These are phyloP conservation scores for Tiliqua scincoides DNA, from an alignment of 2,113 vertebrate genomes.

Conservation along the genomic window DNA sequence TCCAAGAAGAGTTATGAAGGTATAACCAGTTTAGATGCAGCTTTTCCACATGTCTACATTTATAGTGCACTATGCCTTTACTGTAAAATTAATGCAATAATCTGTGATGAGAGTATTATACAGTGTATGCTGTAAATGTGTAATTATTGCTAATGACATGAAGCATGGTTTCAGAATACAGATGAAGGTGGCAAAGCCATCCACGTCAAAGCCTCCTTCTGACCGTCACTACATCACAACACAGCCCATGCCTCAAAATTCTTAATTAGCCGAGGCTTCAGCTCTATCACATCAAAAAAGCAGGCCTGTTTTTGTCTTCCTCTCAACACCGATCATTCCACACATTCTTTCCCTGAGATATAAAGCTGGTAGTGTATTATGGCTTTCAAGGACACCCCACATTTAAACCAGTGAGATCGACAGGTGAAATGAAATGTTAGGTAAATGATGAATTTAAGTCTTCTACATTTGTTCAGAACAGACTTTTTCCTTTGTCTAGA, in stretches of 20 bases:
- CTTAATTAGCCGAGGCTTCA: neutral
- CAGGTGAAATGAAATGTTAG: neutral
- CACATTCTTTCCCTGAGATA: conserved; percentile 12
- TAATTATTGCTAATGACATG: conserved; percentile 12
- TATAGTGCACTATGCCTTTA: neutral
- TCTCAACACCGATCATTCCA: neutral
- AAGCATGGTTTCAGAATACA: conserved; percentile 5
- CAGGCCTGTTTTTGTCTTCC: neutral
- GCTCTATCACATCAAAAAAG: neutral
- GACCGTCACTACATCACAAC: neutral
- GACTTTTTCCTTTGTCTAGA: neutral
- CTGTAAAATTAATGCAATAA: conserved; percentile 9
- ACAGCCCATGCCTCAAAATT: neutral
- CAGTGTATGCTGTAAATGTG: conserved; percentile 13
- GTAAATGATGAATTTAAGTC: neutral
- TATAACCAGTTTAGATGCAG: neutral
- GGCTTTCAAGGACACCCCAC: neutral
- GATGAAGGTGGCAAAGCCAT: neutral
- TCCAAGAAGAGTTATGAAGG: neutral
- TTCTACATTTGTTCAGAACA: neutral
- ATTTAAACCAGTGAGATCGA: neutral
- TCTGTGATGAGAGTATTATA: conserved; percentile 4
- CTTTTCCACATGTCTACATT: neutral
- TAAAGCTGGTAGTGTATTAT: neutral
- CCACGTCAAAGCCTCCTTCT: conserved; percentile 16